phyloP scores from a whole-genome alignment of 2,797 vertebrate species.

The Podargus strigoides region DNA sequence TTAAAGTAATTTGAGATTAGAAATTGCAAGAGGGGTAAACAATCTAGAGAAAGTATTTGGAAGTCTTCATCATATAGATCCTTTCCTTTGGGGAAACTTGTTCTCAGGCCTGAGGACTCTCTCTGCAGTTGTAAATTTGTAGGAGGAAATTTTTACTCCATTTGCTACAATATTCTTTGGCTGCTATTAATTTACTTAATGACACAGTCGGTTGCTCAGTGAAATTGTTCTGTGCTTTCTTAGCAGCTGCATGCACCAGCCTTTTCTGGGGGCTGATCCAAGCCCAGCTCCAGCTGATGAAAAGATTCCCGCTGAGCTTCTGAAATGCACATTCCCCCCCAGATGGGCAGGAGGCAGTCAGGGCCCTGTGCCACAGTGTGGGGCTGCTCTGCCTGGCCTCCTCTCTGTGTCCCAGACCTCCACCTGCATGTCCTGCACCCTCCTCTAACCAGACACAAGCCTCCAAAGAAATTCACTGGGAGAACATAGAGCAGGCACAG shows the following conservation, averaged over 20 bases:
- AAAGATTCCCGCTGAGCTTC: background rate
- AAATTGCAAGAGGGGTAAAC: background rate
- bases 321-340: background rate
- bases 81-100: background rate
- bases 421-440: rapidly evolving
- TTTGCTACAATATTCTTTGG: background rate
- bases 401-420: background rate
- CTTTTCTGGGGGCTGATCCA: background rate
- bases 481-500: background rate
- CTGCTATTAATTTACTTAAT: background rate
- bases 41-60: background rate
- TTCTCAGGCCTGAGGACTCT: too few relatives aligned
- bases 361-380: rapidly evolving
- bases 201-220: background rate
- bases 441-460: rapidly evolving
- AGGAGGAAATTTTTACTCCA: background rate
- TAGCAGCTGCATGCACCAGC: rapidly evolving
- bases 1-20: background rate
- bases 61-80: background rate
- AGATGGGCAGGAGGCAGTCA: background rate
- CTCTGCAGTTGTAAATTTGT: background rate
- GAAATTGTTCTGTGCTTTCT: background rate
- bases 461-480: background rate
- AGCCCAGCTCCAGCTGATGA: background rate
- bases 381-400: background rate